Base-by-base conservation (phyloP, 2,888 invertebrate genomes). In the Homarus gammarus region DNA sequence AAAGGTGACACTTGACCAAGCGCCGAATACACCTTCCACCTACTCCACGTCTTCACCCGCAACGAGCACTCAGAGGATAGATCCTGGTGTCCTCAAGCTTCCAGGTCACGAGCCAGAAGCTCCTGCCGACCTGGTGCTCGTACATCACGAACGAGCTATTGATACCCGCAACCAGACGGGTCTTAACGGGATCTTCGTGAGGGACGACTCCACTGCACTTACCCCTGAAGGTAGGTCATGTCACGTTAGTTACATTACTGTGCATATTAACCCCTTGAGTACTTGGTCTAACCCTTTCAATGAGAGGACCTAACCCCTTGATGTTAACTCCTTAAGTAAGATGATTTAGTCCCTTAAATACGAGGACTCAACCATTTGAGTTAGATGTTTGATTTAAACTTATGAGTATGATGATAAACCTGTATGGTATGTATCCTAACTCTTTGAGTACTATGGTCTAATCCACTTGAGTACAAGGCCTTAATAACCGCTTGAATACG, bases 51-150 rank as follows among this genome's bases (percentile, higher is more conserved):
- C 82, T 18, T 33, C 51, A n/a, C 70, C 75, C 61, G 38, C 87
- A 22, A 83, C 87, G 12, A 15, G 10, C 12, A 51, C 84, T 38
- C 51, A 51, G 22, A 79, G 33, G 12, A 33, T 51, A 22, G 61
- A 84, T 31, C 77, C 49, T 18, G 91, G 91, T 0, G 78, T 91
- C 5, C 64, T 91, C n/a, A 85, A 84, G 61, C 83, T 91, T 36
- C 91, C 91, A 3, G 91, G 91, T 10, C 91, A 91, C 64, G 91
- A 84, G 36, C 91, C 91, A 3, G 91, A 91, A 38, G 82, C 88
- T 5, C 91, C 91, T 2, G 91, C 91, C 27, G 91, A 91, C 38
- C 68, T 91, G 40, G 70, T 81, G 40, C 77, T 91, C 44, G 33
- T 82, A 51, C 91, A 91, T 33, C 91, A 88, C 33, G 91, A 91